Percentiles rank a stretch among this genome's conserved stretches.
Conservation (phyloP, 2,888 invertebrate genomes). For the Globia sparganii region DNA sequence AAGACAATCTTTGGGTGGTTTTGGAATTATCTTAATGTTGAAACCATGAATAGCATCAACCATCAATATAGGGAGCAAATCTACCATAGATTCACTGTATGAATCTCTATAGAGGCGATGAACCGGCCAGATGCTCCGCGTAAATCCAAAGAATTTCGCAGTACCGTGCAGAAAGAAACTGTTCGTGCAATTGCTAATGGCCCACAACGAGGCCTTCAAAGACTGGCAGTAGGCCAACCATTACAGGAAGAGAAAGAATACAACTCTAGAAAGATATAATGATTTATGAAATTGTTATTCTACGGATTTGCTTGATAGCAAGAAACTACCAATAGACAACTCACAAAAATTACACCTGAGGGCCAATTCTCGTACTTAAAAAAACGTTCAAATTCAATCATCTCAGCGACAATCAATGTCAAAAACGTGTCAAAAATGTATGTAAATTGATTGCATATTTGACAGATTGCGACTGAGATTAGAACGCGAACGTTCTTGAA, state of each 20-base stretch:
- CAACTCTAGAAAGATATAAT: not conserved
- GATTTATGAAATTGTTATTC: not conserved
- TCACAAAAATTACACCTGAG: not conserved
- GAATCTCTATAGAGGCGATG: not conserved
- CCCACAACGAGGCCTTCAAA: conserved; percentile 23
- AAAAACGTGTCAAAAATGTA: too few relatives aligned
- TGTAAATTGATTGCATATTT: too few relatives aligned
- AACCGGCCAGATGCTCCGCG: not conserved
- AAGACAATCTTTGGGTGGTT: not conserved
- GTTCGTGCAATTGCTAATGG: conserved; percentile 46
- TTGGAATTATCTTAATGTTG: not conserved
- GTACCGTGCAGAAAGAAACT: conserved; percentile 36
- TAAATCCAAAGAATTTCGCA: conserved; percentile 33
- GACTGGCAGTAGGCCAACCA: conserved; percentile 40
- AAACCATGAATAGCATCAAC: not conserved
- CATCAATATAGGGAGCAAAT: not conserved
- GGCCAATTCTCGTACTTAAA: not conserved
- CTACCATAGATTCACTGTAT: not conserved
- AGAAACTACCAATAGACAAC: not conserved
- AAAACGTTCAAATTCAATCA: not conserved
- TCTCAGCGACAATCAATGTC: not conserved
- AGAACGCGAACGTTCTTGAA: too few relatives aligned
- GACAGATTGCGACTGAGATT: too few relatives aligned
- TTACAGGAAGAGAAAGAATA: conserved; percentile 12
- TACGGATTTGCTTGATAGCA: not conserved